phyloP scores from a whole-genome alignment of 2,797 vertebrate genomes.

The Falco naumanni region DNA sequence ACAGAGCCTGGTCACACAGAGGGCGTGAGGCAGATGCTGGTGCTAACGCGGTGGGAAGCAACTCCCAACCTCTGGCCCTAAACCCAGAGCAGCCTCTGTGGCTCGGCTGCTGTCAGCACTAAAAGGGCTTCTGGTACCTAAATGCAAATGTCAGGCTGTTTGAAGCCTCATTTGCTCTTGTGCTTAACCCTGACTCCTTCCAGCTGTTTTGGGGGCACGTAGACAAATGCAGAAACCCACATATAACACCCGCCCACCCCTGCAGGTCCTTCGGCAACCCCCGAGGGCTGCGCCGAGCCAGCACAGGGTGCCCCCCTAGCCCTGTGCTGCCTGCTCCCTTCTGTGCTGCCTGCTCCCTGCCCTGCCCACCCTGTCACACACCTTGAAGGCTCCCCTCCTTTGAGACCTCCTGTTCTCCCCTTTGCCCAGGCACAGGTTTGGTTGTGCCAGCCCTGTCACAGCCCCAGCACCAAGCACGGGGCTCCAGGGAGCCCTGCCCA shows the following conservation, averaged over 20 bases:
- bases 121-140: neutral
- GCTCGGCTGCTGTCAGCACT: neutral
- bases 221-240: neutral
- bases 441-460: accelerated
- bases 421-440: no score
- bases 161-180: neutral
- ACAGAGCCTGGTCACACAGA: neutral
- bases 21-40: neutral
- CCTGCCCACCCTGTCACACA: neutral
- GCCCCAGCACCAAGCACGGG: neutral
- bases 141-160: neutral
- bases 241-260: neutral
- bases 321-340: neutral
- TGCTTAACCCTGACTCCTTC: neutral
- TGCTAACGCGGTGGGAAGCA: neutral
- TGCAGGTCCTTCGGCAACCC: neutral
- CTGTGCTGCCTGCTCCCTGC: neutral
- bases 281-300: accelerated
- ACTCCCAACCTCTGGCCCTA: neutral
- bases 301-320: neutral
- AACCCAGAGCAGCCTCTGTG: neutral
- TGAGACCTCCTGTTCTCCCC: neutral
- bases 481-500: neutral
- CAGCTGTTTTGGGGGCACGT: neutral
- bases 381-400: neutral